Conservation (phyloP, 2,113 vertebrate genomes). For the Thinocorus orbignyianus region DNA sequence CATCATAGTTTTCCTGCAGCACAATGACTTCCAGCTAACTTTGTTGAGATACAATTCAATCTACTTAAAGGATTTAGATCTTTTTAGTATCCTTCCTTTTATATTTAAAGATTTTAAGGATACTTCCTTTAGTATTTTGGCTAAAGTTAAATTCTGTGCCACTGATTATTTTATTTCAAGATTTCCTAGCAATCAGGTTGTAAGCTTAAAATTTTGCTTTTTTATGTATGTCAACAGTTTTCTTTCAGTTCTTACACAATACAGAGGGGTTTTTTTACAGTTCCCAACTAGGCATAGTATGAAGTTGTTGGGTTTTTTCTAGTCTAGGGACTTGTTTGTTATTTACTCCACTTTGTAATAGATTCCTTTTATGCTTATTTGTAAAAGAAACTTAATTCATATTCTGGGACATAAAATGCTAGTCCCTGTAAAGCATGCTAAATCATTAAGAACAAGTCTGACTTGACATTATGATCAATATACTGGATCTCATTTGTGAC, state of each 20-base stretch:
- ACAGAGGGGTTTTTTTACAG: not conserved
- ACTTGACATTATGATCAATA: not conserved
- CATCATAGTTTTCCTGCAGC: not conserved
- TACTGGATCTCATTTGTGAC: not conserved
- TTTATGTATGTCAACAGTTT: not conserved
- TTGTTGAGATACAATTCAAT: not conserved
- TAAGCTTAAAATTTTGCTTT: not conserved
- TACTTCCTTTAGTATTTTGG: not conserved
- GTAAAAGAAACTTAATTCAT: not conserved
- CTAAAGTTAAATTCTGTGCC: not conserved
- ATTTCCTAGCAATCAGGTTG: not conserved
- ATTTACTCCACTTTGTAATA: not conserved
- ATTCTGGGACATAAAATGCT: not conserved
- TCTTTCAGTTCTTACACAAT: not conserved
- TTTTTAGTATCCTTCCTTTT: not conserved
- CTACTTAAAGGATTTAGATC: not conserved
- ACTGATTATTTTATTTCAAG: not conserved
- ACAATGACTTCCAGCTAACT: not conserved
- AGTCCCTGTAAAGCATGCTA: not conserved
- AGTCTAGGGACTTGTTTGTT: not conserved
- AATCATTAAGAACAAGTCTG: not conserved
- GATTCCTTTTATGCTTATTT: not conserved
- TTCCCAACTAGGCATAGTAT: not conserved
- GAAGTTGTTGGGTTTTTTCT: not conserved
- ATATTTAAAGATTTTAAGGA: not conserved